These are phyloP conservation scores for Chironomus riparius DNA, from an alignment of 2,888 invertebrate genomes.

Conservation along the genomic window DNA sequence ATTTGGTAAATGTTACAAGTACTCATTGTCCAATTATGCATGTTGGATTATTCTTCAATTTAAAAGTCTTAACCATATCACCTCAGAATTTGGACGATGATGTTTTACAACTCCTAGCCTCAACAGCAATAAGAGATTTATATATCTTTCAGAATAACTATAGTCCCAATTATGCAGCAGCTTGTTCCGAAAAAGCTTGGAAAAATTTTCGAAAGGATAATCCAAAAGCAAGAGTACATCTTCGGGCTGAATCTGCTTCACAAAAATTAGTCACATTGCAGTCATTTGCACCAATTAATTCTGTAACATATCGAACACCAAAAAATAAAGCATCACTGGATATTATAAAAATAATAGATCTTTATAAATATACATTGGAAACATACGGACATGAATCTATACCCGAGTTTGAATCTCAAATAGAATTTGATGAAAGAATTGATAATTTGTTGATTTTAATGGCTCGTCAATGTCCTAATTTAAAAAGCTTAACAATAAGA, in stretches of 20 bases:
- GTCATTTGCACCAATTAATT: conserved; percentile 57
- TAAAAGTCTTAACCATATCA: conserved; percentile 54
- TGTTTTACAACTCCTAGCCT: conserved; percentile 55
- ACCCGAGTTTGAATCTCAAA: conserved; percentile 56
- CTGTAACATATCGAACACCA: conserved; percentile 55
- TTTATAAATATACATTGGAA: conserved; percentile 52
- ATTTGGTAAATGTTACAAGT: conserved; percentile 66
- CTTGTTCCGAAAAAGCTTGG: conserved; percentile 46
- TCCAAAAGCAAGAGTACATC: conserved; percentile 41
- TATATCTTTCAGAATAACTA: conserved; percentile 66
- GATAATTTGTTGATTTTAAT: conserved; percentile 60
- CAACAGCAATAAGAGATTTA: conserved; percentile 53
- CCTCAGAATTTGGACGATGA: conserved; percentile 70
- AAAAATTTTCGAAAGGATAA: conserved; percentile 47
- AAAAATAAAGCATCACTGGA: conserved; percentile 47
- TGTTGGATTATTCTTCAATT: conserved; percentile 64
- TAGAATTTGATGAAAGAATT: conserved; percentile 58
- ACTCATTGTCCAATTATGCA: conserved; percentile 60
- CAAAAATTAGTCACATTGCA: conserved; percentile 55
- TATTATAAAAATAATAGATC: conserved; percentile 49
- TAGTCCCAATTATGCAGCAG: conserved; percentile 48
- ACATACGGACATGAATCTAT: conserved; percentile 60
- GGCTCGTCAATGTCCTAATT: conserved; percentile 54
- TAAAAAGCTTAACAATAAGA: conserved; percentile 59
- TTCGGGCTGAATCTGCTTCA: background rate